Percentiles rank a stretch among this genome's conserved stretches.
phyloP scores from a whole-genome alignment of 2,797 vertebrate species.

The Natrix natrix region DNA sequence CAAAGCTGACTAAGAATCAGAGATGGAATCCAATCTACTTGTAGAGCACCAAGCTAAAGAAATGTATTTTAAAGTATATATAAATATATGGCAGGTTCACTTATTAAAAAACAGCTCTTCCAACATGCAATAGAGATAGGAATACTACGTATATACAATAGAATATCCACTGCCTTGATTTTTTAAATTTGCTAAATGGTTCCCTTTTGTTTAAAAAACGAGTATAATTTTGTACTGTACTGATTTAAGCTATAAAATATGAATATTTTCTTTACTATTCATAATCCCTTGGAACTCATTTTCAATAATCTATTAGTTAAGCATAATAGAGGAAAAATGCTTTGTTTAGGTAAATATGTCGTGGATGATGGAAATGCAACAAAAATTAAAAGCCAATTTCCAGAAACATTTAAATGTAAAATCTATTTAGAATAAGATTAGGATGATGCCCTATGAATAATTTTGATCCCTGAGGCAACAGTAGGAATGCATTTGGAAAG shows the following conservation, averaged over 20 bases:
- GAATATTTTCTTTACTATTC: background rate
- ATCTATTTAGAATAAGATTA: constrained; percentile 31
- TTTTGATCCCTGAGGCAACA: background rate
- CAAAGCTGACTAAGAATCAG: background rate
- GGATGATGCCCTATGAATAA: background rate
- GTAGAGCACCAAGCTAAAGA: background rate
- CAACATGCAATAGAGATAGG: background rate
- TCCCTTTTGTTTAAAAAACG: background rate
- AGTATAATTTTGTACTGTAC: background rate
- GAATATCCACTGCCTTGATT: background rate
- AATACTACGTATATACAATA: background rate
- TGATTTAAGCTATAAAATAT: background rate
- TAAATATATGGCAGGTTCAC: background rate
- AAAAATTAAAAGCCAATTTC: constrained; percentile 17
- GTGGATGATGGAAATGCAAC: constrained; percentile 5
- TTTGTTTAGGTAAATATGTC: constrained; percentile 4
- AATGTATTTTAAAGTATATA: background rate
- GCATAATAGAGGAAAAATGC: constrained; percentile 12
- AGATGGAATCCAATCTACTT: background rate
- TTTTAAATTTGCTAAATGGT: background rate
- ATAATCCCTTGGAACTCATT: background rate
- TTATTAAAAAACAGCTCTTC: background rate
- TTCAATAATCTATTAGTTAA: background rate
- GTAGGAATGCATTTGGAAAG: background rate
- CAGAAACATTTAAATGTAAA: background rate